Evolutionary conservation across 2,797 vertebrate species (phyloP), one percentile per base, ranked within the genome.

Genomic region (Prionace glauca): DNA sequence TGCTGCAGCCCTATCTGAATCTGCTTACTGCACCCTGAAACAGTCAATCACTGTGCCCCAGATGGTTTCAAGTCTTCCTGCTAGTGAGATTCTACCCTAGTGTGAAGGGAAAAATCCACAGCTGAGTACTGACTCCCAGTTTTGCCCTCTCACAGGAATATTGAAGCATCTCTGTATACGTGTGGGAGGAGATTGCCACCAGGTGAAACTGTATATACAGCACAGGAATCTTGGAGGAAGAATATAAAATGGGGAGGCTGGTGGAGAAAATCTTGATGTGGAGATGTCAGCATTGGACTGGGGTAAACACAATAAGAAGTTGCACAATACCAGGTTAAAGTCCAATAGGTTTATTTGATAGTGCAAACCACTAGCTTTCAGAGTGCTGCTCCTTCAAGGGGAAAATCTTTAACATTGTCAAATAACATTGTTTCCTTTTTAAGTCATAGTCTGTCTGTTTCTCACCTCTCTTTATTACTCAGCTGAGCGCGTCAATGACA

Each of bases 401-500:
- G n/a, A 8, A n/a, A 81, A 20, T 41, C 14, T 84, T 84, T 84
- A 84, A 20, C 41, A 20, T 92, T 69, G n/a, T 4, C 20, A 69
- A 69, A 69, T 92, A 41, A 69, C 81, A 11, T 84, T 92, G 62
- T 67, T 41, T 69, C 0, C 36, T 41, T 91, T 91, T 62, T 36
- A 91, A 32, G 62, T 91, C 60, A 22, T 22, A 91, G 32, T 32
- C 65, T 92, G 65, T 92, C 65, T 92, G 65, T 92, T 92, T 69
- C 60, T 67, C 9, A 50, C 56, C 71, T 95, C 45, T 95, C 41
- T 12, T 1, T 18, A 56, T 71, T 50, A 29, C n/a, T 29, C 97
- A 99, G 99, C 98, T 91, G 98, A 99, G 96, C 97, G 98, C 94
- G 88, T 99, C 95, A 99, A 99, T 12, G 97, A 98, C 96, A 98